Evolutionary conservation across 2,888 invertebrate genomes (phyloP).

Genomic region (Sinopyrophorus schimmeli): DNA sequence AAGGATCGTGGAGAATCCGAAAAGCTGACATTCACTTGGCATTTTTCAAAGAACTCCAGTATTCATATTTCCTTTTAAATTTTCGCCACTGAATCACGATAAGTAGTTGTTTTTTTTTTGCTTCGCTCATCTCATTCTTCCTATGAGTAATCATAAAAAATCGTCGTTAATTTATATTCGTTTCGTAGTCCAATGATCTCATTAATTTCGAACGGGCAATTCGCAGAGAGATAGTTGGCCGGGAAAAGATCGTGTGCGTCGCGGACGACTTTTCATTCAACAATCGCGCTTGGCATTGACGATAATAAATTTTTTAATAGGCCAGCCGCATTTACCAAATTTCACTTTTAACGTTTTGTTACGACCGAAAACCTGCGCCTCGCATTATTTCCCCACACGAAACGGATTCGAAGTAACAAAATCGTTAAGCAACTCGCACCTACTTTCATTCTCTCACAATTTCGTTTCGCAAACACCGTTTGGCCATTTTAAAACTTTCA

Average conservation of each 20-base stretch:
- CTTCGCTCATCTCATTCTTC: background rate
- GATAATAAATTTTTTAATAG: background rate
- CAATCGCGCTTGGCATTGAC: too few relatives aligned
- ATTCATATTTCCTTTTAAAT: conserved; percentile 14
- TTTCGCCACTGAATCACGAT: conserved; percentile 13
- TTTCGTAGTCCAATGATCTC: conserved; percentile 22
- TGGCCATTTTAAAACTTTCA: conserved; percentile 5
- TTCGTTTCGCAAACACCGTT: conserved; percentile 22
- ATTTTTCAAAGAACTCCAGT: conserved; percentile 11
- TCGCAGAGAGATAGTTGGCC: background rate
- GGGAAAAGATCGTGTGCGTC: too few relatives aligned
- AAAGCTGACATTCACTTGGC: conserved; percentile 22
- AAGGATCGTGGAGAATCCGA: conserved; percentile 29
- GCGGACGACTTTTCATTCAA: too few relatives aligned
- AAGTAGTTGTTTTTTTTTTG: background rate
- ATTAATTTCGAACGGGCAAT: conserved; percentile 9
- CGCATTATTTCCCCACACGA: conserved; percentile 20
- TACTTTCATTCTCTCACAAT: conserved; percentile 26
- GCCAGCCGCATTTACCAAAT: background rate
- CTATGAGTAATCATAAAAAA: conserved; percentile 24
- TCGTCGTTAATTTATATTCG: too few relatives aligned
- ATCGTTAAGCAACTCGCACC: conserved; percentile 24
- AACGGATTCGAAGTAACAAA: conserved; percentile 21
- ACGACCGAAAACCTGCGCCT: background rate
- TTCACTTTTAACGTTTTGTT: background rate